A percentile compares a stretch with the other conserved stretches of the same genome.
phyloP scores from a whole-genome alignment of 2,797 vertebrate species.

The Heteromormyrus szaboi region DNA sequence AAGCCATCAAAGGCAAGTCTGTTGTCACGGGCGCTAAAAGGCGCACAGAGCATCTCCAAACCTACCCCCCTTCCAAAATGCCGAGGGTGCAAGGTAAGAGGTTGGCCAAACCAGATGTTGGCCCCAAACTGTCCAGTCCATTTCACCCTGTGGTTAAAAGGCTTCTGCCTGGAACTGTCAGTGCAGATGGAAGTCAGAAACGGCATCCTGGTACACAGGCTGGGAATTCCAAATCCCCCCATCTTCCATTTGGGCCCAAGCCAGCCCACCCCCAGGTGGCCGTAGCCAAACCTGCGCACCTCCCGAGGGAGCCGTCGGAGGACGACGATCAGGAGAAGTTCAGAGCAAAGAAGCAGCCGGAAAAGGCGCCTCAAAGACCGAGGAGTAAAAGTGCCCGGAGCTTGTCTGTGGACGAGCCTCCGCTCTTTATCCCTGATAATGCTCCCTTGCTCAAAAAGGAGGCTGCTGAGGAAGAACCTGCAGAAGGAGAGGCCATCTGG shows the following conservation, averaged over 20 bases:
- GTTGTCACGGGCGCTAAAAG: slow-evolving; percentile 60
- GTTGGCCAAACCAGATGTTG: slow-evolving; percentile 43
- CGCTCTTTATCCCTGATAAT: slow-evolving; percentile 93
- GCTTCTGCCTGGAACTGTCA: slow-evolving; percentile 49
- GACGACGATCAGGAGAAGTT: slow-evolving; percentile 73
- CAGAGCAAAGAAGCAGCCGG: slow-evolving; percentile 74
- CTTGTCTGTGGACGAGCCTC: slow-evolving; percentile 88
- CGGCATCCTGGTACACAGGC: slow-evolving; percentile 51
- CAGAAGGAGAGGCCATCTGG: slow-evolving; percentile 74
- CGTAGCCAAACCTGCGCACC: slow-evolving; percentile 46
- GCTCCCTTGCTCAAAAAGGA: slow-evolving; percentile 82
- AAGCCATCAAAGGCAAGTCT: slow-evolving; percentile 52
- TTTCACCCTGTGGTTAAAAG: slow-evolving; percentile 50
- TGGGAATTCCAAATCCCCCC: slow-evolving; percentile 37
- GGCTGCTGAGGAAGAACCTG: slow-evolving; percentile 58
- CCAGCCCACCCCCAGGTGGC: slow-evolving; percentile 51
- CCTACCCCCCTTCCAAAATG: slow-evolving; percentile 66
- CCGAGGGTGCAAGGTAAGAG: slow-evolving; percentile 63
- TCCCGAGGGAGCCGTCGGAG: slow-evolving; percentile 63
- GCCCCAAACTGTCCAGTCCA: slow-evolving; percentile 47
- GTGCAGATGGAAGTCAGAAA: slow-evolving; percentile 46
- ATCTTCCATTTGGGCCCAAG: slow-evolving; percentile 56
- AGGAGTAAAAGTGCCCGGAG: slow-evolving; percentile 75
- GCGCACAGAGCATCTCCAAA: slow-evolving; percentile 54
- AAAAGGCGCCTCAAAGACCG: slow-evolving; percentile 77